Evolutionary conservation across 2,888 invertebrate species (phyloP).

Genomic region (Carcina quercana): DNA sequence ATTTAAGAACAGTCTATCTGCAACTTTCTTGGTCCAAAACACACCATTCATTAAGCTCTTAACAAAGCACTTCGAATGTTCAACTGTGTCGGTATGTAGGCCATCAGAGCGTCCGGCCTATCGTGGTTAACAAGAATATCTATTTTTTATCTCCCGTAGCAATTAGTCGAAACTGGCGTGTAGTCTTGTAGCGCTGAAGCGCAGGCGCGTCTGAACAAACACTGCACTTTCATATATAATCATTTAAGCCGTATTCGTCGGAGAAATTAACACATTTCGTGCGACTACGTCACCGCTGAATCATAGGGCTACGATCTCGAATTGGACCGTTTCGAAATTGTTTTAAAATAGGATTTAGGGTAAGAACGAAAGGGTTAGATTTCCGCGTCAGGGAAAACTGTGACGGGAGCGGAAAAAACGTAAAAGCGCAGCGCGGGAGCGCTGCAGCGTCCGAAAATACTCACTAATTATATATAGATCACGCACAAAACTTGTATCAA

Average conservation of each 20-base stretch:
- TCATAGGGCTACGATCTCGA: too few species aligned
- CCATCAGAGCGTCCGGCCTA: conserved; percentile 35
- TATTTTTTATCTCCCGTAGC: conserved; percentile 46
- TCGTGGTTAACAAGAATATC: conserved; percentile 44
- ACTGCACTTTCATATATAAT: conserved; percentile 36
- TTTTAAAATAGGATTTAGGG: too few species aligned
- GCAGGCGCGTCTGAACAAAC: conserved; percentile 17
- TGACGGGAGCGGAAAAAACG: conserved; percentile 25
- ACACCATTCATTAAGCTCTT: too few species aligned
- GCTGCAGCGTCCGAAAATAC: conserved; percentile 60
- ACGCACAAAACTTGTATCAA: conserved; percentile 20
- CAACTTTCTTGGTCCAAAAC: too few species aligned
- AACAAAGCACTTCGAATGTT: too few species aligned
- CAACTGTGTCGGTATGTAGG: conserved; percentile 58
- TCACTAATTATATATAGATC: conserved; percentile 45
- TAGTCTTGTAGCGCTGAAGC: conserved; percentile 18
- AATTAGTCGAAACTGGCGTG: conserved; percentile 40
- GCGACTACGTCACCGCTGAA: too few species aligned
- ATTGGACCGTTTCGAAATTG: too few species aligned
- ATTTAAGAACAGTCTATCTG: too few species aligned
- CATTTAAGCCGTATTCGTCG: too few species aligned
- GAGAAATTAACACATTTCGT: conserved; percentile 28
- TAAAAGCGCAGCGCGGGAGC: conserved; percentile 41
- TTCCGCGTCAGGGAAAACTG: conserved; percentile 23
- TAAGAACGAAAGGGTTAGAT: conserved; percentile 1